Evolutionary conservation across 2,888 invertebrate species (phyloP).

Genomic region (Eristalis pertinax): DNA sequence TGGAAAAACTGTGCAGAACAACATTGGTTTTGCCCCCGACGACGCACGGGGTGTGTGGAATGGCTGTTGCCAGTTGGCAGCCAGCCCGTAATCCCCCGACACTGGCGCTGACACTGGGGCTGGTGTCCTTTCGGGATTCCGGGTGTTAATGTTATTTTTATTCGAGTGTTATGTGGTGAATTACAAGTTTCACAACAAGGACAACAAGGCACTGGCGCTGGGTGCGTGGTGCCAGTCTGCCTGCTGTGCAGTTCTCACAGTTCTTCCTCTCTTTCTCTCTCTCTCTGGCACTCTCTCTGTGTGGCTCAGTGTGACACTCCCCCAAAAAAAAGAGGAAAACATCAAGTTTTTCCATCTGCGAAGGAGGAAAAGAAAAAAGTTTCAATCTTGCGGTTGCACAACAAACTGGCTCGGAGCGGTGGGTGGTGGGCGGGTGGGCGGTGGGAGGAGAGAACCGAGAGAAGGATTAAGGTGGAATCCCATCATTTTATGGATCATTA

Average conservation of each 20-base stretch:
- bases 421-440: no score
- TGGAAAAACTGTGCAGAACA: slow-evolving; percentile 50
- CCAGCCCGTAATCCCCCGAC: slow-evolving; percentile 57
- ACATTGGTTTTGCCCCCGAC: slow-evolving; percentile 62
- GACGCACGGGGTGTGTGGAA: background rate
- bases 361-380: slow-evolving; percentile 31
- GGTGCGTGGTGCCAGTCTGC: slow-evolving; percentile 22
- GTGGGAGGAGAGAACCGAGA: slow-evolving; percentile 5
- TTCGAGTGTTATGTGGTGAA: slow-evolving; percentile 63
- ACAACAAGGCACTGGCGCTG: slow-evolving; percentile 24
- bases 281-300: background rate
- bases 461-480: slow-evolving; percentile 67
- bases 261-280: background rate
- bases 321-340: background rate
- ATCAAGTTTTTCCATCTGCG: background rate
- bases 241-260: slow-evolving; percentile 66
- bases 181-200: slow-evolving; percentile 55
- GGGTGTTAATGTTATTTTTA: slow-evolving; percentile 70
- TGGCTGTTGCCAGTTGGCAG: slow-evolving; percentile 19
- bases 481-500: slow-evolving; percentile 72
- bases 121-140: slow-evolving; percentile 29
- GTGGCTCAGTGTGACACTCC: background rate
- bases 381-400: background rate
- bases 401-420: no score
- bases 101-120: slow-evolving; percentile 46